Conservation (phyloP, 2,113 vertebrate genomes). For the Centrocercus urophasianus region DNA sequence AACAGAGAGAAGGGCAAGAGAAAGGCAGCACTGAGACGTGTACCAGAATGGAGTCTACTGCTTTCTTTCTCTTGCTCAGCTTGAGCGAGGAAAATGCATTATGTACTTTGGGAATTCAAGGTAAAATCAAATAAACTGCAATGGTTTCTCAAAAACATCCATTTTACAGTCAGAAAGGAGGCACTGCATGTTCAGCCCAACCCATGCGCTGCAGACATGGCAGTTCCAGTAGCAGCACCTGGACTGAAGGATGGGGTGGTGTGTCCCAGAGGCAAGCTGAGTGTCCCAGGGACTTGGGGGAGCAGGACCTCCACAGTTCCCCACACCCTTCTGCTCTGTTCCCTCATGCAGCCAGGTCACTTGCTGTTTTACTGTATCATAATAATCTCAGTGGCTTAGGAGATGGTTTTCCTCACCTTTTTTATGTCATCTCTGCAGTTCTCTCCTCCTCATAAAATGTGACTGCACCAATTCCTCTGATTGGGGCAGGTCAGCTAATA, state of each 20-base stretch:
- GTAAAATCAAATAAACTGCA: neutral
- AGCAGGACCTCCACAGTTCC: neutral
- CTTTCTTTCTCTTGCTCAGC: neutral
- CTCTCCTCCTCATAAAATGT: conserved; percentile 1
- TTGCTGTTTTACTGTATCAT: neutral
- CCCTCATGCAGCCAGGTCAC: neutral
- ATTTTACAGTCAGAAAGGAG: neutral
- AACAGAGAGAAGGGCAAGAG: neutral
- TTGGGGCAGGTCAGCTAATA: neutral
- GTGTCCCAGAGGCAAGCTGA: fast-evolving
- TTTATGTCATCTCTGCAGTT: conserved; percentile 13
- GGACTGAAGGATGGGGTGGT: neutral
- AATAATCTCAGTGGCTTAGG: neutral
- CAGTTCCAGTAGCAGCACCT: neutral
- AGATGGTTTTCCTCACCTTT: neutral
- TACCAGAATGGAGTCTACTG: neutral
- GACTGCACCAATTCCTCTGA: conserved; percentile 26
- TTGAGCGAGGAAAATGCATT: neutral
- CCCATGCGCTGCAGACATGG: fast-evolving
- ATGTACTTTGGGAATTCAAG: neutral
- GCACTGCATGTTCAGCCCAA: neutral
- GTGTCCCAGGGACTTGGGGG: neutral
- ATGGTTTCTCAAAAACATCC: neutral
- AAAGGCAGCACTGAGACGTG: neutral
- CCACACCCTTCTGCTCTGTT: neutral